Conservation (phyloP, 1,140 invertebrate genomes). For the Diploscapter pachys region DNA sequence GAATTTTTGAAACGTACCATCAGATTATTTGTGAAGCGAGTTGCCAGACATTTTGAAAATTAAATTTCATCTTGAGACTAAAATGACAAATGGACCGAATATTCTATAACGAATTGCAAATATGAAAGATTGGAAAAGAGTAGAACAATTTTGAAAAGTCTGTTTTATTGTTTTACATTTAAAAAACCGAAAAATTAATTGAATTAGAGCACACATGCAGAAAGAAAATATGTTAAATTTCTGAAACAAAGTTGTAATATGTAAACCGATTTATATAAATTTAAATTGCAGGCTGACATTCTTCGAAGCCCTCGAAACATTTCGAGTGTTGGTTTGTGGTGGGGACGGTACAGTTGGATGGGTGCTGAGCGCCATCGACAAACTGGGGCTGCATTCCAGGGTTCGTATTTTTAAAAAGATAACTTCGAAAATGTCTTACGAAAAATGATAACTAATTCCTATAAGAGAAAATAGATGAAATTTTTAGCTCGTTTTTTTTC, state of each 20-base stretch:
- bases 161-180: neutral
- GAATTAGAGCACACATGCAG: neutral
- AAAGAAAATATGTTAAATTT: slow-evolving; percentile 11
- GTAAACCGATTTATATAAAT: neutral
- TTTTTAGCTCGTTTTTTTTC: neutral
- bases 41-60: no score
- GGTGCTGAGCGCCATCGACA: slow-evolving; percentile 87
- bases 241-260: slow-evolving; percentile 5
- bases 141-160: neutral
- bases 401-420: neutral
- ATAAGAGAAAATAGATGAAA: neutral
- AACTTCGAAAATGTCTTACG: no score
- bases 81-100: no score
- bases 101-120: no score
- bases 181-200: neutral
- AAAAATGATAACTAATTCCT: neutral
- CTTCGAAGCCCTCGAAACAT: slow-evolving; percentile 84
- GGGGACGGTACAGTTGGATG: slow-evolving; percentile 89
- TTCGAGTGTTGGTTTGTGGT: slow-evolving; percentile 84
- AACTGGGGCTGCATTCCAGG: slow-evolving; percentile 73
- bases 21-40: no score
- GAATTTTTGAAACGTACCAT: no score
- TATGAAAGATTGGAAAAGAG: no score
- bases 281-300: slow-evolving; percentile 68
- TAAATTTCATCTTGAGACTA: no score